Conservation (phyloP, 2,888 invertebrate species). For the Belgica antarctica region DNA sequence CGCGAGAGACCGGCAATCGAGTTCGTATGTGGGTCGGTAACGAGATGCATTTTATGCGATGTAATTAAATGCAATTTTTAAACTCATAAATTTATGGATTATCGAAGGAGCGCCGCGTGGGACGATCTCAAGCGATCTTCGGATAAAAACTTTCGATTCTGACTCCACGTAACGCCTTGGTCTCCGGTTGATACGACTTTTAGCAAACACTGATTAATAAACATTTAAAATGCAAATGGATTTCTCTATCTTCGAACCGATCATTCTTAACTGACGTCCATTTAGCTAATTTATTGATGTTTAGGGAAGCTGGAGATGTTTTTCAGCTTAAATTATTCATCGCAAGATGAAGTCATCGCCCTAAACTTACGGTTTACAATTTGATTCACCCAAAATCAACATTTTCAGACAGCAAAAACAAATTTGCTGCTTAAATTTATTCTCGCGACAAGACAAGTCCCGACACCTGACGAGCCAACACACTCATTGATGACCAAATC, state of each 20-base stretch:
- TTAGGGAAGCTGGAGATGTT: background rate
- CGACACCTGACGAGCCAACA: constrained; percentile 2
- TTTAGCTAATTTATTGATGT: constrained; percentile 21
- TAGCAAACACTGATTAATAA: constrained; percentile 20
- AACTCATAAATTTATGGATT: constrained; percentile 16
- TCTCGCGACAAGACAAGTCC: too few species aligned
- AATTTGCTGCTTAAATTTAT: background rate
- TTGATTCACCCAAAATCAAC: background rate
- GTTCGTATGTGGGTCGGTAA: background rate
- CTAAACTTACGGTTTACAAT: background rate
- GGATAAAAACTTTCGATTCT: background rate
- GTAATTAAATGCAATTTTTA: constrained; percentile 20
- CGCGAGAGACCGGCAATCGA: background rate
- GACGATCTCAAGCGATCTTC: background rate
- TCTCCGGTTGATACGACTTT: too few species aligned
- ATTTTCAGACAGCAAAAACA: background rate
- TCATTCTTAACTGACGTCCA: constrained; percentile 6
- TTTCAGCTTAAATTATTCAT: too few species aligned
- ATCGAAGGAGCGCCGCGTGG: background rate
- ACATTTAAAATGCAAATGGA: constrained; percentile 26
- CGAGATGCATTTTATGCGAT: constrained; percentile 26
- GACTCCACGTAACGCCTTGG: too few species aligned
- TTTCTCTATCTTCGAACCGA: background rate
- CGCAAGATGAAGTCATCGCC: too few species aligned
- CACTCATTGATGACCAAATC: background rate